Evolutionary conservation across 2,888 invertebrate genomes (phyloP), one percentile per base, ranked within the genome.

Genomic region (Dichetophora obliterata): DNA sequence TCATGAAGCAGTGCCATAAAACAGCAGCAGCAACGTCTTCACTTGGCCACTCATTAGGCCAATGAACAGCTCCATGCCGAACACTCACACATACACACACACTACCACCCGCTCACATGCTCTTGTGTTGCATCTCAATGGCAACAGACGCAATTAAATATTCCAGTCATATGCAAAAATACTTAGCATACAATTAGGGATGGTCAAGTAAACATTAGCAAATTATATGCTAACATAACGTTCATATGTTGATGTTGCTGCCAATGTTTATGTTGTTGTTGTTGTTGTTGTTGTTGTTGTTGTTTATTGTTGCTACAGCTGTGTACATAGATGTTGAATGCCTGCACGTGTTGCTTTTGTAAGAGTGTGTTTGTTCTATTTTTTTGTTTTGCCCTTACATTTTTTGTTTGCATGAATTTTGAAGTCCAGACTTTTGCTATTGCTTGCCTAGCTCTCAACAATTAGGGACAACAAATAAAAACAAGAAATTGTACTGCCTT

Each of bases 161-260:
- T 82, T 80, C 81, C 76, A 77, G 80, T 80, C 83, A 80, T 80
- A 79, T 76, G 79, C 73, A 79, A 82, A 81, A 84, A 83, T 84
- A 81, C 83, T 84, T 85, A 84, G 83, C 85, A 84, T 84, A 82
- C 83, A 83, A 85, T 84, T 84, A 85, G 81, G 82, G 81, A 82
- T 80, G 85, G 85, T 85, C 85, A 84, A 84, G 83, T 84, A 84
- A 85, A 85, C 85, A 85, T 83, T 82, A 82, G 82, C 83, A 84
- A 84, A 85, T 85, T 84, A 84, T 84, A 84, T 84, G 83, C 83
- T 81, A 83, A 84, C 85, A 83, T 82, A 82, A 80, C 80, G 78
- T 79, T 80, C 75, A 81, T 66, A 74, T 61, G 61, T 73, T 34
- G 76, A 2, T 24, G 19, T 2, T n/a, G 31, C 19, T 34, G 34